Evolutionary conservation across 2,888 invertebrate species (phyloP).

Genomic region (Cheiracanthium punctorium): DNA sequence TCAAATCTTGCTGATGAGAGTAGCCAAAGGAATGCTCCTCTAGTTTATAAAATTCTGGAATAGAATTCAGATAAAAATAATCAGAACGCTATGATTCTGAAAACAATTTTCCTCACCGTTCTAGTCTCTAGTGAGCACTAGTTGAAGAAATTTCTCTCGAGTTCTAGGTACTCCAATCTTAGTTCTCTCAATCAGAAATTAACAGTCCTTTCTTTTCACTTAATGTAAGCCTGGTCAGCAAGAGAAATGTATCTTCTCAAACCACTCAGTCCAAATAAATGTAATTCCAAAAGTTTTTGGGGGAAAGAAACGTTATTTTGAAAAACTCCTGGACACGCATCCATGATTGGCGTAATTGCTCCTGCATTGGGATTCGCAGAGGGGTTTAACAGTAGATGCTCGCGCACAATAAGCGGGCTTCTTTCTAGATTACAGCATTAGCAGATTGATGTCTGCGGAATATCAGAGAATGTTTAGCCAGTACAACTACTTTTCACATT

Average conservation of each 20-base stretch:
- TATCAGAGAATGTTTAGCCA: conserved; percentile 34
- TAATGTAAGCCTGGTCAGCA: not conserved
- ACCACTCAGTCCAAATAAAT: conserved; percentile 33
- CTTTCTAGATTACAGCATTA: conserved; percentile 69
- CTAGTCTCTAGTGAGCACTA: no score
- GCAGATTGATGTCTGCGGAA: conserved; percentile 67
- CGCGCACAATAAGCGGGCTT: conserved; percentile 62
- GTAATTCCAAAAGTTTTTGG: conserved; percentile 48
- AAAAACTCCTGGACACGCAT: conserved; percentile 57
- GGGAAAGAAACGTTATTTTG: conserved; percentile 32
- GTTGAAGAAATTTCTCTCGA: not conserved
- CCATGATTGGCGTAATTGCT: conserved; percentile 67
- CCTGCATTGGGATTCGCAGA: conserved; percentile 20
- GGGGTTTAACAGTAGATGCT: conserved; percentile 11
- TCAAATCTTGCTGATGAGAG: no score
- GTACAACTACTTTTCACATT: conserved; percentile 25
- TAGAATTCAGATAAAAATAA: no score
- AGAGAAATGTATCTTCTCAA: conserved; percentile 16
- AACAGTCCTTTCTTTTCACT: not conserved
- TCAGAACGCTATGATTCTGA: no score
- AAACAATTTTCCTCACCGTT: no score
- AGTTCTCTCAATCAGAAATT: conserved; percentile 10
- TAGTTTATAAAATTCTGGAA: no score
- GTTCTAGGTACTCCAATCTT: not conserved
- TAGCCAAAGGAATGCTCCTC: no score